Evolutionary conservation across 2,888 invertebrate species (phyloP), one percentile per base, ranked within the genome.

Genomic region (Lasioglossum marginatum): DNA sequence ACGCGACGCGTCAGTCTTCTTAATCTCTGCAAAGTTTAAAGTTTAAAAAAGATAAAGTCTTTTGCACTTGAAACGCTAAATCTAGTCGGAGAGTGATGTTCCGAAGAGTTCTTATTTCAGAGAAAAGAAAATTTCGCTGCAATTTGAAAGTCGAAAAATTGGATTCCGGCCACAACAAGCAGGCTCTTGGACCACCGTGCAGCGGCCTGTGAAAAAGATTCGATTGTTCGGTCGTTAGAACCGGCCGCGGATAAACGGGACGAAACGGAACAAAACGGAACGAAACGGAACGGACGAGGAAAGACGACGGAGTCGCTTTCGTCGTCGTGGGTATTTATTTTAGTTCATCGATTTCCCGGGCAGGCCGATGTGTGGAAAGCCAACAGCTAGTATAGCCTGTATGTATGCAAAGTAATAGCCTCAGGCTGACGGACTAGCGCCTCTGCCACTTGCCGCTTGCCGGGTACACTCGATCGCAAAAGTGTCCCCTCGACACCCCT

Each of bases 321-420:
- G 86, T 86, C 87, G 83, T 82, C 66, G 85, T 34, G 23, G 37
- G 72, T 91, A 90, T 92, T 92, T 91, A 92, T 92, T 91, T 92
- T 88, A 92, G 91, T 82, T 89, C 89, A 92, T 92, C 91, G 91
- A 92, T 92, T 91, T 90, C 83, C 83, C 76, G 80, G 77, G 77
- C 75, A 83, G 66, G 79, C 63, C 60, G 73, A 79, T 79, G 60
- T 72, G 52, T 52, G 71, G 81, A 82, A 84, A 82, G 81, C 73
- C 60, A 81, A 14, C 34, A 34, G 66, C 66, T 34, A 34, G 66
- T 27, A 27, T 23, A 34, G 66, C 19, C 37, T 89, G 86, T 87
- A 83, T 92, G 85, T 86, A 90, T 90, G 92, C 91, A 91, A 92
- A 92, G 89, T 89, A 90, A 89, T 87, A 87, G 89, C 92, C 92